Base-by-base conservation (phyloP, 2,888 invertebrate genomes). In the Cistogaster globosa region DNA sequence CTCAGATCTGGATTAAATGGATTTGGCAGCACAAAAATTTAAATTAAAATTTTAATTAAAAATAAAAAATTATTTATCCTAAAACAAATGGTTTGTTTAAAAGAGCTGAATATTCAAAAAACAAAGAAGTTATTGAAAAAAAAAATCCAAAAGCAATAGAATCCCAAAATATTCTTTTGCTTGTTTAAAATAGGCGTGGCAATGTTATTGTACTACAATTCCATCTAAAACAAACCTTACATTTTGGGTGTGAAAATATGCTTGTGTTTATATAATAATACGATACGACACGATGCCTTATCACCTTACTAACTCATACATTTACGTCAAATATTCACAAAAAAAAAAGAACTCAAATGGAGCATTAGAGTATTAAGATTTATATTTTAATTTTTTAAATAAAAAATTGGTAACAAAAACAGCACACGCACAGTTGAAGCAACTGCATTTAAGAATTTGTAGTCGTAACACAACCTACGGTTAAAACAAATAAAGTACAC, bases 401-500 rank as follows among this genome's bases (percentile, higher is more conserved):
- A 48, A 36, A 68, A 86, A 87, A 86, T 78, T 87, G 86, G 80
- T 80, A 87, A 85, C 87, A 87, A 79, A 60, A 79, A 60, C 72
- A 86, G 74, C 62, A 75, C 62, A 75, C 87, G 86, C 86, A 86
- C 85, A 84, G 83, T 76, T 80, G 76, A 79, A 81, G 75, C 51
- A 78, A 84, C 81, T 77, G 86, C 78, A 81, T 81, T 86, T 86
- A 84, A 87, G 87, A 85, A 85, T 79, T 85, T 79, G 75, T 20
- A 79, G 69, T 62, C 67, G 26, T 71, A 75, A 77, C 8, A 38
- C 84, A 81, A 60, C 85, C 85, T 71, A 85, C 85, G 79, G 74
- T 20, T 62, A 18, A 62, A 55, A 51, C 12, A 74, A 16, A 36
- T 51, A 2, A n/a, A 65, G 36, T 68, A 86, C 86, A 83, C 72